These are phyloP conservation scores for Mystacides longicornis DNA, from an alignment of 2,888 invertebrate genomes.

Conservation along the genomic window DNA sequence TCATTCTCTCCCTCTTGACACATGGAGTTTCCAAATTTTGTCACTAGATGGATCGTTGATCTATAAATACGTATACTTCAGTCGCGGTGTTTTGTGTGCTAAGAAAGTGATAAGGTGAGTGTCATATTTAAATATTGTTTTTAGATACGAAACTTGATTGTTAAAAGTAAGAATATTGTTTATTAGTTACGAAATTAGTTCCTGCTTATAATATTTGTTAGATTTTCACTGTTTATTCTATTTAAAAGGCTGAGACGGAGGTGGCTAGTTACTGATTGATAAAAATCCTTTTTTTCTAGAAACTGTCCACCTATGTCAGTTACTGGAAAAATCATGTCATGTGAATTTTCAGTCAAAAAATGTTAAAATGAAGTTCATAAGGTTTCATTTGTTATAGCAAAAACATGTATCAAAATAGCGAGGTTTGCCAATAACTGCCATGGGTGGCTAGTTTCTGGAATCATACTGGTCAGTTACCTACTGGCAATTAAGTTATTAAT, in stretches of 20 bases:
- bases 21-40: not conserved
- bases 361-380: not conserved
- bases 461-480: not conserved
- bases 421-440: not conserved
- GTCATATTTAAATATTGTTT: too few species aligned
- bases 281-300: not conserved
- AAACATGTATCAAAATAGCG: not conserved
- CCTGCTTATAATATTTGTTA: not conserved
- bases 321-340: not conserved
- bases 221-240: not conserved
- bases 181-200: too few species aligned
- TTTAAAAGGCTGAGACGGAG: not conserved
- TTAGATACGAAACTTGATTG: too few species aligned
- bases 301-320: not conserved
- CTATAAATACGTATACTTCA: too few species aligned
- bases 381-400: not conserved
- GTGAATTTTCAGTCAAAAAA: not conserved
- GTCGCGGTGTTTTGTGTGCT: too few species aligned
- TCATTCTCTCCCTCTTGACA: not conserved
- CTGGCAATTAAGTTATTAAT: not conserved
- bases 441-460: not conserved
- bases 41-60: too few species aligned
- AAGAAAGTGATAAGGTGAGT: too few species aligned
- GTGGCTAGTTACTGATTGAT: not conserved
- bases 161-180: too few species aligned